phyloP scores from a whole-genome alignment of 2,888 invertebrate genomes.

The Cataglyphis livida region DNA sequence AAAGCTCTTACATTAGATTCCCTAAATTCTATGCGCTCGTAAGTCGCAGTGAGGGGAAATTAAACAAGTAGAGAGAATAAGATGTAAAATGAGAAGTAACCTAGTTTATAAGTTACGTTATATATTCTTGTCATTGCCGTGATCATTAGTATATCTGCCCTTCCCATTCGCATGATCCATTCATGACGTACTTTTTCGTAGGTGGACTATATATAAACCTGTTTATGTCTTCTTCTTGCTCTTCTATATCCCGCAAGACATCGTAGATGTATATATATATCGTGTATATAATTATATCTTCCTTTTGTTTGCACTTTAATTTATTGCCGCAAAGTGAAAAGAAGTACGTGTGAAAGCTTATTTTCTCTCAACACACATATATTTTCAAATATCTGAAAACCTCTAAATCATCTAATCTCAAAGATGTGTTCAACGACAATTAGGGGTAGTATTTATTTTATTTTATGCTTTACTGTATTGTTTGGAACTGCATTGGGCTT shows the following conservation, averaged over 20 bases:
- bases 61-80: conserved; percentile 73
- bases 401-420: neutral
- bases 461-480: conserved; percentile 24
- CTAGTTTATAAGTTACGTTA: conserved; percentile 51
- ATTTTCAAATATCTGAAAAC: neutral
- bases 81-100: conserved; percentile 75
- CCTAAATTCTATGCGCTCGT: conserved; percentile 6
- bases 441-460: conserved; percentile 21
- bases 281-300: conserved; percentile 39
- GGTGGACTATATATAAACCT: conserved; percentile 79
- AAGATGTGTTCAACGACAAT: conserved; percentile 34
- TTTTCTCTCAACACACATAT: neutral
- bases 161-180: conserved; percentile 72
- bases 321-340: neutral
- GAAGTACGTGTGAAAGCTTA: neutral
- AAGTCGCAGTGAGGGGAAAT: conserved; percentile 63
- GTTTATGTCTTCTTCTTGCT: conserved; percentile 69
- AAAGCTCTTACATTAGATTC: neutral
- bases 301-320: conserved; percentile 32
- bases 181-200: conserved; percentile 75
- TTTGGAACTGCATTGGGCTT: conserved; percentile 65
- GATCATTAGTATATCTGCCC: conserved; percentile 73
- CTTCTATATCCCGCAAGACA: conserved; percentile 67
- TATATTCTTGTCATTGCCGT: conserved; percentile 75
- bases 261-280: conserved; percentile 65